Evolutionary conservation across 2,113 vertebrate genomes (phyloP), one percentile per base, ranked within the genome.

Genomic region (Ochotona princeps): DNA sequence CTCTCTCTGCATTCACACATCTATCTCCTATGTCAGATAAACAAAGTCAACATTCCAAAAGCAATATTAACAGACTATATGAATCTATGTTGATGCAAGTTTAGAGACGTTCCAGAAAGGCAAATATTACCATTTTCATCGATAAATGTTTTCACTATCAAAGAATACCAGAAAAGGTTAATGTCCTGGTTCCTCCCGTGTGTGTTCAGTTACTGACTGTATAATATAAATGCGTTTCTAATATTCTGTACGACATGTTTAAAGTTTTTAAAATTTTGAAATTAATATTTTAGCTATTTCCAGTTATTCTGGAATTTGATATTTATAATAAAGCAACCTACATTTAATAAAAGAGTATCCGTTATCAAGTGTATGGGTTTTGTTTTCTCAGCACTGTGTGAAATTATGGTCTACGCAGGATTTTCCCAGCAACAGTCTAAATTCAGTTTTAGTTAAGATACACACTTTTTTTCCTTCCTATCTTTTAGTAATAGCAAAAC

Each of bases 241-340:
- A 66, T 85, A 70, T 1, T 60, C 20, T 78, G 69, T 89, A 87
- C 78, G 6, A 92, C 83, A 63, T 51, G 5, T 5, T 83, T 61
- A 88, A 73, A 25, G 2, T 35, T 20, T 87, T 67, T 67, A 67
- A 49, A 69, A 54, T 85, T 88, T 54, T 38, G 84, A 28, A 83
- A 49, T 80, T 44, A 54, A 47, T 47, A 25, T 44, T 44, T 44
- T 6, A 44, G 38, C 66, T 61, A 75, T 18, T 15, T 66, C n/a
- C 79, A 75, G 28, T 0, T 85, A 5, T 90, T 88, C 35, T 83
- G 12, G 9, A 73, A 73, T 89, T 82, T 73, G 51, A 79, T 72
- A 87, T 94, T 88, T 67, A 21, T 86, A 90, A 94, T 86, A 88
- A 92, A 89, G 54, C 7, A 66, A 32, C 1, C 30, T 83, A 7